Evolutionary conservation across 2,113 vertebrate genomes (phyloP).

Genomic region (Lycaon pictus): DNA sequence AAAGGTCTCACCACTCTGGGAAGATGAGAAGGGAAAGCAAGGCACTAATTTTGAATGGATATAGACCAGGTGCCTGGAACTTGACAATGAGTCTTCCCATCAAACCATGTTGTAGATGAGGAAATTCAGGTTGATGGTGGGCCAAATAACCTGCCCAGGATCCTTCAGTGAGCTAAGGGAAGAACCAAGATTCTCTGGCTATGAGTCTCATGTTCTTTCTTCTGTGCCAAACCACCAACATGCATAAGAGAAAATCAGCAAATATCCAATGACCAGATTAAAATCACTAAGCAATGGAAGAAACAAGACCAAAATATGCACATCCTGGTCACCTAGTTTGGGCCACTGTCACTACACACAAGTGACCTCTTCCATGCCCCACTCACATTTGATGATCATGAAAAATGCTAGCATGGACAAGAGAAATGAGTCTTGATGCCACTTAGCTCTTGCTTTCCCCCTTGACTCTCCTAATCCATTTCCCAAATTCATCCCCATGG

Average conservation of each 20-base stretch:
- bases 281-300: neutral
- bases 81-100: neutral
- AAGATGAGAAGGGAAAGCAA: neutral
- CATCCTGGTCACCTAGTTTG: neutral
- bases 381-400: neutral
- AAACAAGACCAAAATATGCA: neutral
- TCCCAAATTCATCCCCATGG: neutral
- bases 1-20: neutral
- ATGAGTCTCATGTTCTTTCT: neutral
- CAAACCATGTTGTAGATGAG: neutral
- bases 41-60: neutral
- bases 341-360: neutral
- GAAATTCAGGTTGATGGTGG: neutral
- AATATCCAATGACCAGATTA: neutral
- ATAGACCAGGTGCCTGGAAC: neutral
- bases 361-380: neutral
- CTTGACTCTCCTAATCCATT: neutral
- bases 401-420: neutral
- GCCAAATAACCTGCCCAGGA: neutral
- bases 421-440: neutral
- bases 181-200: neutral
- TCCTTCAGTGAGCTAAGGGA: neutral
- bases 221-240: neutral
- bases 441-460: neutral
- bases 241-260: neutral